Conservation (phyloP, 2,888 invertebrate species). For the Macrostomum cliftonense region DNA sequence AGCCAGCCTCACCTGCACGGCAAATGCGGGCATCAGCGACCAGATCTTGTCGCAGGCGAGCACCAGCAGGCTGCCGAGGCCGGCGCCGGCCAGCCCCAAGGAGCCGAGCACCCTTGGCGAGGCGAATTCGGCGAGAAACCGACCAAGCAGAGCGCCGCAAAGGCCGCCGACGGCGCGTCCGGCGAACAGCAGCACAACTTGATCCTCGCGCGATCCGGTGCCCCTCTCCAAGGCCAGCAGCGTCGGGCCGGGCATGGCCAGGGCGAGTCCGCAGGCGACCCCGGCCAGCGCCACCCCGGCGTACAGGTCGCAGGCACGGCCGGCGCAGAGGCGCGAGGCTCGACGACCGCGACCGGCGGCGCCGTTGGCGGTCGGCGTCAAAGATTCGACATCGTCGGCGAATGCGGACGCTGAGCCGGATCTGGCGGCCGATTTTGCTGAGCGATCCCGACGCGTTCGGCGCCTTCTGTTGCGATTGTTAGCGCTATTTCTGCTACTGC, state of each 20-base stretch:
- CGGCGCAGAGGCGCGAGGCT: too few relatives aligned
- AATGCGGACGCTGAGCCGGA: too few relatives aligned
- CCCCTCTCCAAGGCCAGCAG: background rate
- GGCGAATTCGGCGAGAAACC: background rate
- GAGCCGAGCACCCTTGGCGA: background rate
- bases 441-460: too few relatives aligned
- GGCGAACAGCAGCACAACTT: conserved; percentile 1
- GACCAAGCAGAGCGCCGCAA: conserved; percentile 1
- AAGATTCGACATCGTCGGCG: too few relatives aligned
- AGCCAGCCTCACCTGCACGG: background rate
- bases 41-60: background rate
- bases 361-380: too few relatives aligned
- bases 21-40: conserved; percentile 5
- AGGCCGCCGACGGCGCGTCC: conserved; percentile 1
- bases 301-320: too few relatives aligned
- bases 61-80: background rate
- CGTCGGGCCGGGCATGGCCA: conserved; percentile 1
- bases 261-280: background rate
- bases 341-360: too few relatives aligned
- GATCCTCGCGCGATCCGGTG: conserved; percentile 1
- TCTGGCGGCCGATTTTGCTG: too few relatives aligned
- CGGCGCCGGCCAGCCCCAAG: background rate
- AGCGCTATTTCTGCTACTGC: too few relatives aligned
- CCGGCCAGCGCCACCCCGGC: too few relatives aligned
- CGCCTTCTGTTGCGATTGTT: too few relatives aligned